phyloP scores from a whole-genome alignment of 2,113 vertebrate species.

The Zapornia atra region DNA sequence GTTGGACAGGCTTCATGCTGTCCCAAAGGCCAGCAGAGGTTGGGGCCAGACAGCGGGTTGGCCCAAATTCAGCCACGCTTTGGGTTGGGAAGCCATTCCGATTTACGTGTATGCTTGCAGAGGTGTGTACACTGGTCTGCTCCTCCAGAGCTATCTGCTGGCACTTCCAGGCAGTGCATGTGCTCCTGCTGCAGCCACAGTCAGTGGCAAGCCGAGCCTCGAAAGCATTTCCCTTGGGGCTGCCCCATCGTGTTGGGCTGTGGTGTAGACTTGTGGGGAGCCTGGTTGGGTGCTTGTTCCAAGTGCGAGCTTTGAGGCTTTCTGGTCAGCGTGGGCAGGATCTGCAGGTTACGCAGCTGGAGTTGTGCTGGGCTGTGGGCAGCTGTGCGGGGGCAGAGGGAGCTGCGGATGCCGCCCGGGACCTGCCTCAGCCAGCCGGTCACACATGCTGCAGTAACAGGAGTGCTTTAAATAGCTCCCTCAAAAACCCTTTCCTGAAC shows the following conservation, averaged over 20 bases:
- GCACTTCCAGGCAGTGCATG: rapidly evolving
- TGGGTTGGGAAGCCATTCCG: not conserved
- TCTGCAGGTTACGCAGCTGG: not conserved
- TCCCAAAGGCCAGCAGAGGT: not conserved
- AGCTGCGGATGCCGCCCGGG: not conserved
- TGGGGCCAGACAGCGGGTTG: not conserved
- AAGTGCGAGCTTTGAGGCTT: not conserved
- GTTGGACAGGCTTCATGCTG: not conserved
- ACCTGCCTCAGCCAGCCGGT: not conserved
- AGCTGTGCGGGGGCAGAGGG: not conserved
- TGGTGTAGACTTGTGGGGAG: too few relatives aligned
- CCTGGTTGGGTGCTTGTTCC: rapidly evolving
- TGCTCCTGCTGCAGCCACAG: not conserved
- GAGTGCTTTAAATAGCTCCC: not conserved
- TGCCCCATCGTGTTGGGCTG: rapidly evolving
- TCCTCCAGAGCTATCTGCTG: rapidly evolving
- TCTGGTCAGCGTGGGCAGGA: not conserved
- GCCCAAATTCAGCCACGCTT: too few relatives aligned
- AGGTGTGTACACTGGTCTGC: not conserved
- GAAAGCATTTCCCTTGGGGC: rapidly evolving
- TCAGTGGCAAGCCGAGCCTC: not conserved
- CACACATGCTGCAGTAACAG: not conserved
- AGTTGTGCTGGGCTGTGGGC: not conserved
- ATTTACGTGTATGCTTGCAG: rapidly evolving
- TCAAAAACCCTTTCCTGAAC: not conserved